Percentiles rank a stretch among this genome's conserved stretches.
These are phyloP conservation scores for Cololabis saira DNA, from an alignment of 2,113 vertebrate species.

Conservation along the genomic window DNA sequence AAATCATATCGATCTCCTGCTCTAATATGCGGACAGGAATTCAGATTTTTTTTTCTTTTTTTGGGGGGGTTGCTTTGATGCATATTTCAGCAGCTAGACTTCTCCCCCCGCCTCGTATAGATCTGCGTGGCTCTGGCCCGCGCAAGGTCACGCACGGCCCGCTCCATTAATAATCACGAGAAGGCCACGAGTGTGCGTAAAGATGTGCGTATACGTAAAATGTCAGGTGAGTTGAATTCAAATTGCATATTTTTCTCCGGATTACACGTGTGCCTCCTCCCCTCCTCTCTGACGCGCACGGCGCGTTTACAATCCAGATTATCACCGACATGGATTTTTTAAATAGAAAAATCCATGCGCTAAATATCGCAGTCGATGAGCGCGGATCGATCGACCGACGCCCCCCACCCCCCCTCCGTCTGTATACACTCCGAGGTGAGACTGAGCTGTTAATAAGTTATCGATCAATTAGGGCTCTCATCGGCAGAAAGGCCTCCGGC, in stretches of 20 bases:
- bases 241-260: conserved; percentile 22
- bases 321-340: conserved; percentile 81
- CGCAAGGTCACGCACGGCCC: conserved; percentile 71
- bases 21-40: conserved; percentile 68
- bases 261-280: conserved; percentile 12
- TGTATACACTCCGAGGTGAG: conserved; percentile 50
- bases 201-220: conserved; percentile 59
- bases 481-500: conserved; percentile 62
- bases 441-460: conserved; percentile 80
- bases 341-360: conserved; percentile 86
- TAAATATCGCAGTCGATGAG: conserved; percentile 85
- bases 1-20: conserved; percentile 68
- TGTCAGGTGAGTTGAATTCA: conserved; percentile 47
- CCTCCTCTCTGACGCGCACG: conserved; percentile 46
- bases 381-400: conserved; percentile 67
- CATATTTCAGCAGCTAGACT: conserved; percentile 79
- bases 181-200: conserved; percentile 23
- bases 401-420: conserved; percentile 9
- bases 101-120: conserved; percentile 42
- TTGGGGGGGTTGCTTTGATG: conserved; percentile 49
- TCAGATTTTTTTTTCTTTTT: conserved; percentile 10
- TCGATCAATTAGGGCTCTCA: conserved; percentile 77
- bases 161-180: conserved; percentile 59
- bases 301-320: conserved; percentile 78
- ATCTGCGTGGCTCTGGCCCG: conserved; percentile 46